Evolutionary conservation across 1,140 invertebrate genomes (phyloP).

Genomic region (Panulirus ornatus): DNA sequence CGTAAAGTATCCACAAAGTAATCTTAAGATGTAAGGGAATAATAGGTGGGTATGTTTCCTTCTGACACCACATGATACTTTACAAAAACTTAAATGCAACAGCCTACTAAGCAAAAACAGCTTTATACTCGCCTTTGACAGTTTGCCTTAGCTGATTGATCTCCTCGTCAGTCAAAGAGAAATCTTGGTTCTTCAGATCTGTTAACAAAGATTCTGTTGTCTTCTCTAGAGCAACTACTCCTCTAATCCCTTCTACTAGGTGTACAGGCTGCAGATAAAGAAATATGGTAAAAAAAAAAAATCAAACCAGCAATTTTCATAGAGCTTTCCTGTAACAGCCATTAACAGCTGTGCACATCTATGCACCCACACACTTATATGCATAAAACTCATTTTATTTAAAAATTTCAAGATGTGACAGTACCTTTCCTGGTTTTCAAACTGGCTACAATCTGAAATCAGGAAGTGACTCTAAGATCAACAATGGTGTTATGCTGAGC

Average conservation of each 20-base stretch:
- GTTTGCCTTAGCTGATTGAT: slow-evolving; percentile 71
- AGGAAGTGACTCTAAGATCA: too few relatives aligned
- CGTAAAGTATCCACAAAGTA: neutral
- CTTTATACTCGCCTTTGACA: slow-evolving; percentile 63
- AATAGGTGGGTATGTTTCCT: neutral
- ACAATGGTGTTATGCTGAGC: too few relatives aligned
- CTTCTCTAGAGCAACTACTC: slow-evolving; percentile 76
- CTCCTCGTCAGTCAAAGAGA: slow-evolving; percentile 56
- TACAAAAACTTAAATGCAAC: slow-evolving; percentile 21
- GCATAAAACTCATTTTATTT: too few relatives aligned
- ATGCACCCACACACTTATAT: too few relatives aligned
- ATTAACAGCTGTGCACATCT: too few relatives aligned
- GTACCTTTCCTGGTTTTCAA: too few relatives aligned
- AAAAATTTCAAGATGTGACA: too few relatives aligned
- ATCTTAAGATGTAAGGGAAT: neutral
- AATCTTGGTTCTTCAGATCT: slow-evolving; percentile 69
- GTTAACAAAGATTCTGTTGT: slow-evolving; percentile 78
- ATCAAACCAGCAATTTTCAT: too few relatives aligned
- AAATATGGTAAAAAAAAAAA: too few relatives aligned
- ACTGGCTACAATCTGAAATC: too few relatives aligned
- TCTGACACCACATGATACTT: neutral
- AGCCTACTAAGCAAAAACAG: slow-evolving; percentile 29
- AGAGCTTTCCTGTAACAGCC: too few relatives aligned
- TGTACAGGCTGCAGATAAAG: slow-evolving; percentile 78
- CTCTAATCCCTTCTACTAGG: slow-evolving; percentile 61